These are phyloP conservation scores for Heptranchias perlo DNA, from an alignment of 2,113 vertebrate genomes.

Conservation along the genomic window DNA sequence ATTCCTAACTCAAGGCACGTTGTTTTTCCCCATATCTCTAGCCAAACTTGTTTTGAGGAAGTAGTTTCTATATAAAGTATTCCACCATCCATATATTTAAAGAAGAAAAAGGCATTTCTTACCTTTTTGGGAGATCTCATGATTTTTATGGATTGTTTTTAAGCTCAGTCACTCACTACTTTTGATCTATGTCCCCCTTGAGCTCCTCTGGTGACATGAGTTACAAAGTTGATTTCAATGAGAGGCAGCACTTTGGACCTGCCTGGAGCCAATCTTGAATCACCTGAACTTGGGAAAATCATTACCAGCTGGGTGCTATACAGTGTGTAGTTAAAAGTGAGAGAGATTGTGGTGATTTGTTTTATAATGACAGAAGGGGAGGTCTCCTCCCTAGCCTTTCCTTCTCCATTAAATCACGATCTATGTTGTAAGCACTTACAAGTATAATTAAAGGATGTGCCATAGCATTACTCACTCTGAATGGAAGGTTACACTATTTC, in stretches of 20 bases:
- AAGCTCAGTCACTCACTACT: not conserved
- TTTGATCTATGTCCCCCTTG: not conserved
- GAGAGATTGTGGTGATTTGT: not conserved
- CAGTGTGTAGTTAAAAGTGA: not conserved
- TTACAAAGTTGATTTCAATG: slow-evolving; percentile 28
- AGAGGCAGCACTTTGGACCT: not conserved
- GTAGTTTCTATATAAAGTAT: not conserved
- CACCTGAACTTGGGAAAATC: slow-evolving; percentile 21
- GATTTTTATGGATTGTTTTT: not conserved
- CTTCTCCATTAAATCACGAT: not conserved
- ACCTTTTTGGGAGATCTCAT: not conserved
- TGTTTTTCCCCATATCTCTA: not conserved
- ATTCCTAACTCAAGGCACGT: not conserved
- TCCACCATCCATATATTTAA: not conserved
- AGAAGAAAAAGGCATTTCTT: not conserved
- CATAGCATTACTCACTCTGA: not conserved
- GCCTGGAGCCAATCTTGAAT: not conserved
- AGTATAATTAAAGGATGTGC: not conserved
- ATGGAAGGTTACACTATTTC: not conserved
- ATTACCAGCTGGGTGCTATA: slow-evolving; percentile 8
- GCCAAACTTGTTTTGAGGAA: not conserved
- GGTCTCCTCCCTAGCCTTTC: not conserved
- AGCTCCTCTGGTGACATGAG: slow-evolving; percentile 1
- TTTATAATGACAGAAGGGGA: slow-evolving; percentile 1
- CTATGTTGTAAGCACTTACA: not conserved